phyloP scores from a whole-genome alignment of 2,797 vertebrate species.

The Tangara arthus region DNA sequence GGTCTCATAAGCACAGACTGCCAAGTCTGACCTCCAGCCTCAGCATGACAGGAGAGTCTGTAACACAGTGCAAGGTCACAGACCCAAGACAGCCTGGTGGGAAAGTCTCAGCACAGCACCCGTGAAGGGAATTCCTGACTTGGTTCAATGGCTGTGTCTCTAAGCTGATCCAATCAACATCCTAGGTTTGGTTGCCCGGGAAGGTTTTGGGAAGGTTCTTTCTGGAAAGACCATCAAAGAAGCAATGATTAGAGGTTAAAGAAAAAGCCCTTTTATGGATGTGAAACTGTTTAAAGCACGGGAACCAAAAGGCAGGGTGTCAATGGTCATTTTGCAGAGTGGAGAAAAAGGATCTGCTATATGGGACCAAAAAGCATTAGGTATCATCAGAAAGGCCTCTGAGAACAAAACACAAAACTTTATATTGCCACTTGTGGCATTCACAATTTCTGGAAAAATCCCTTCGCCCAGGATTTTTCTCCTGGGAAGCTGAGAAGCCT shows the following conservation, averaged over 20 bases:
- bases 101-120: background rate
- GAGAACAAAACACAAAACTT: background rate
- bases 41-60: background rate
- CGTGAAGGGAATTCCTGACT: background rate
- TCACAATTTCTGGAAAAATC: background rate
- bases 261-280: background rate
- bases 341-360: background rate
- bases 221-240: background rate
- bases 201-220: background rate
- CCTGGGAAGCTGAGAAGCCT: background rate
- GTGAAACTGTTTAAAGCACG: background rate
- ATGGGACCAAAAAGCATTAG: background rate
- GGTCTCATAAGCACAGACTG: background rate
- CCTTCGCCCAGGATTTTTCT: background rate
- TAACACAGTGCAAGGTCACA: background rate
- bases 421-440: background rate
- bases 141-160: rapidly evolving
- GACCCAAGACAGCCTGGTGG: background rate
- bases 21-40: background rate
- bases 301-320: background rate
- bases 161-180: background rate
- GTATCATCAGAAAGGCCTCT: background rate
- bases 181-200: background rate
- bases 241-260: background rate
- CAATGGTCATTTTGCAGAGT: rapidly evolving